Conservation (phyloP, 1,140 invertebrate species). For the Papilio polytes region DNA sequence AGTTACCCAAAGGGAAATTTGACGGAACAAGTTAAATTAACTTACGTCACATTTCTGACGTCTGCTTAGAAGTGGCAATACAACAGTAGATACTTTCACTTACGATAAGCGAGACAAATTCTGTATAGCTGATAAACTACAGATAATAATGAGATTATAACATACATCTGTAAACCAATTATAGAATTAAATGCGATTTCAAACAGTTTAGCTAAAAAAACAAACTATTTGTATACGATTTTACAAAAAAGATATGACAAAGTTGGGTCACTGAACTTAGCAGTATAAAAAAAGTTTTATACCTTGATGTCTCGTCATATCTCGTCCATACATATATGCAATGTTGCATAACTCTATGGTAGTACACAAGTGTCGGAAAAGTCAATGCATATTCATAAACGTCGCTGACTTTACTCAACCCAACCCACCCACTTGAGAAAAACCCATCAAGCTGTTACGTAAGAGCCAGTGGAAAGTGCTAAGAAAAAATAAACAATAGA, state of each 20-base stretch:
- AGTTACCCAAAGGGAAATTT: conserved; percentile 14
- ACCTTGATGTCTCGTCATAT: neutral
- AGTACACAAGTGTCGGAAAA: conserved; percentile 29
- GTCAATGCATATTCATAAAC: conserved; percentile 39
- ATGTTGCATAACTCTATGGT: neutral
- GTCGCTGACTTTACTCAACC: conserved; percentile 21
- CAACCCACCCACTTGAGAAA: conserved; percentile 29
- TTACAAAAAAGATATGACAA: neutral
- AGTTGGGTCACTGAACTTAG: neutral
- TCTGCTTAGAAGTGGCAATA: neutral
- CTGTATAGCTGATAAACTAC: neutral
- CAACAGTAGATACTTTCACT: neutral
- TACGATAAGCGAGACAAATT: neutral
- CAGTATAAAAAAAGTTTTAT: neutral
- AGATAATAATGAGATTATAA: neutral
- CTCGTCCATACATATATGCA: neutral
- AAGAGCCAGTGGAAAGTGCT: conserved; percentile 24
- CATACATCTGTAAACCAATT: neutral
- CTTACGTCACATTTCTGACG: conserved; percentile 7
- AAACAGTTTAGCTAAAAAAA: neutral
- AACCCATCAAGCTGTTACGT: conserved; percentile 26
- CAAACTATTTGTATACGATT: neutral
- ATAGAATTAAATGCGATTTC: neutral
- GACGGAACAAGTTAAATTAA: neutral
- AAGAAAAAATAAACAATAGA: conserved; percentile 34